Evolutionary conservation across 2,113 vertebrate genomes (phyloP).

Genomic region (Hydrochoerus hydrochaeris): DNA sequence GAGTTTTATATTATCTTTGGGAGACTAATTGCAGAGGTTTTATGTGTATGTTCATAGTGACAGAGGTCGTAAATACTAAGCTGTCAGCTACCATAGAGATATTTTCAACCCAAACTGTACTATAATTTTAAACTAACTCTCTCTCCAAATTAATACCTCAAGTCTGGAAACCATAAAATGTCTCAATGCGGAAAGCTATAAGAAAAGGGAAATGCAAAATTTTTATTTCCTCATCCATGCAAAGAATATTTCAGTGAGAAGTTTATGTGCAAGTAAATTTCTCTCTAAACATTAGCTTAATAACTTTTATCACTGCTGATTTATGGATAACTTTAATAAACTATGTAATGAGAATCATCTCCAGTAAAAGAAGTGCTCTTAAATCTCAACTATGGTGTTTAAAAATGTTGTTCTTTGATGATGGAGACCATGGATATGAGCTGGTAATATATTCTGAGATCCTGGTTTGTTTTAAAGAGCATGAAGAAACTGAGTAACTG

Average conservation of each 20-base stretch:
- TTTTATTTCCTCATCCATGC: neutral
- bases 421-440: neutral
- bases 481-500: neutral
- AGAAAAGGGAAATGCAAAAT: neutral
- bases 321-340: slow-evolving; percentile 35
- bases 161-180: neutral
- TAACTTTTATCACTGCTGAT: neutral
- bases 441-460: neutral
- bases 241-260: slow-evolving; percentile 23
- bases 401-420: neutral
- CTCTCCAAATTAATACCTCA: neutral
- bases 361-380: neutral
- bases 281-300: neutral
- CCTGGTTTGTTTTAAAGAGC: slow-evolving; percentile 1
- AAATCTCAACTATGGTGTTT: neutral
- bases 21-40: slow-evolving; percentile 15
- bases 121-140: slow-evolving; percentile 40
- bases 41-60: neutral
- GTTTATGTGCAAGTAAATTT: neutral
- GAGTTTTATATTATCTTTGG: neutral
- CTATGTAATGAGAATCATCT: neutral
- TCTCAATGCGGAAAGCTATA: neutral
- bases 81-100: neutral
- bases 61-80: neutral
- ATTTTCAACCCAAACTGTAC: neutral